Percentiles rank a stretch among this genome's conserved stretches.
Evolutionary conservation across 2,797 vertebrate species (phyloP).

Genomic region (Darevskia mixta): DNA sequence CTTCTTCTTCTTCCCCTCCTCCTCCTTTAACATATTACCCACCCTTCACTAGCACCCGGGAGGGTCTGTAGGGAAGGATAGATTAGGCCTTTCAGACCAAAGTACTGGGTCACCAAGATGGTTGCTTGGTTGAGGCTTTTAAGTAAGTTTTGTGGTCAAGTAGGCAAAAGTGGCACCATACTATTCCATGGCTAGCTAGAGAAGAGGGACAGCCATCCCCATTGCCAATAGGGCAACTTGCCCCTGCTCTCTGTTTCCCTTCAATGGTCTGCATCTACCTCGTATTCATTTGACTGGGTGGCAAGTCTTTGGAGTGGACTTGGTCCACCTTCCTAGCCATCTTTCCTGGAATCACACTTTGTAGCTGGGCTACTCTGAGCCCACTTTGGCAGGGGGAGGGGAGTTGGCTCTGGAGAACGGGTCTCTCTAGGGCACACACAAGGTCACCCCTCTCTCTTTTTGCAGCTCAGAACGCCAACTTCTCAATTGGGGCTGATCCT

Average conservation of each 20-base stretch:
- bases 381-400: too few species aligned
- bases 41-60: too few species aligned
- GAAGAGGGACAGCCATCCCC: neutral
- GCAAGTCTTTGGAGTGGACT: neutral
- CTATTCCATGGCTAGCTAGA: neutral
- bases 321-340: neutral
- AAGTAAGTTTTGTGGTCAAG: too few species aligned
- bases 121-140: neutral
- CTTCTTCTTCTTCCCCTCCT: too few species aligned
- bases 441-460: neutral
- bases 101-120: neutral
- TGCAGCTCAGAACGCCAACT: slow-evolving; percentile 42
- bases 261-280: fast-evolving
- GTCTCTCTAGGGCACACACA: too few species aligned
- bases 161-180: neutral
- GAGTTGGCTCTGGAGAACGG: fast-evolving
- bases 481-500: neutral
- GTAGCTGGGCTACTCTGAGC: neutral
- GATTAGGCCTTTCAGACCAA: neutral
- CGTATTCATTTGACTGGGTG: neutral
- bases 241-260: neutral
- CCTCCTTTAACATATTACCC: too few species aligned
- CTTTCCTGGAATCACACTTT: neutral
- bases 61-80: too few species aligned
- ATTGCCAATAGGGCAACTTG: neutral